These are phyloP conservation scores for Cataglyphis rosenhaueri DNA, from an alignment of 2,888 invertebrate species.

Conservation along the genomic window DNA sequence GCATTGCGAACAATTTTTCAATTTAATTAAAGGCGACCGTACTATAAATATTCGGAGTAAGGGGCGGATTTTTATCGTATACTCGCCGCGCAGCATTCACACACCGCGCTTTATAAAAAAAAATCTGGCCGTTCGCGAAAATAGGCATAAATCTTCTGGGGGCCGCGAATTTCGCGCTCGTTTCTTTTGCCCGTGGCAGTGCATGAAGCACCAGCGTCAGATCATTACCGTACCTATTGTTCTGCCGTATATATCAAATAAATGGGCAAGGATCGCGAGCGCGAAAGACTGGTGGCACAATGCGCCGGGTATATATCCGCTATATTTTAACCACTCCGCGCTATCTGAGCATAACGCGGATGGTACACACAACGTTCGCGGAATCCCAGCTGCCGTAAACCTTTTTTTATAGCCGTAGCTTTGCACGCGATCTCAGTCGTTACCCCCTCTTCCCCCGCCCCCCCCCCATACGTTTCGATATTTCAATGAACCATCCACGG, in stretches of 20 bases:
- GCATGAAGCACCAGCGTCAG: slow-evolving; percentile 47
- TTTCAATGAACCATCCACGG: slow-evolving; percentile 60
- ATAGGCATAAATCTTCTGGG: slow-evolving; percentile 36
- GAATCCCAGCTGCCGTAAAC: slow-evolving; percentile 77
- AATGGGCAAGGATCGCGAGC: slow-evolving; percentile 48
- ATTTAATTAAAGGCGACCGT: slow-evolving; percentile 58
- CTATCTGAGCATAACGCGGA: slow-evolving; percentile 41
- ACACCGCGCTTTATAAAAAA: slow-evolving; percentile 24
- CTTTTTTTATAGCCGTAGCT: slow-evolving; percentile 71
- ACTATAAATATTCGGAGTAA: slow-evolving; percentile 22
- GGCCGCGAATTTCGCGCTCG: slow-evolving; percentile 19
- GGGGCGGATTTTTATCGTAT: slow-evolving; percentile 30
- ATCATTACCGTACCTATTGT: slow-evolving; percentile 65
- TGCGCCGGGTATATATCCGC: slow-evolving; percentile 50
- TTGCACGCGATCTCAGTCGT: slow-evolving; percentile 40
- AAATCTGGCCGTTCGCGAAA: slow-evolving; percentile 30
- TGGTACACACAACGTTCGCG: slow-evolving; percentile 47
- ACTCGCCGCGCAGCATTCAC: not conserved
- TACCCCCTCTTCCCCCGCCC: not conserved
- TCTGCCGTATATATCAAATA: slow-evolving; percentile 40
- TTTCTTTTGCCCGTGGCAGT: slow-evolving; percentile 25
- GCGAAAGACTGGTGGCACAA: slow-evolving; percentile 48
- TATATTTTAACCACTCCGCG: slow-evolving; percentile 64
- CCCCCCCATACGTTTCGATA: slow-evolving; percentile 36
- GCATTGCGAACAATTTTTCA: slow-evolving; percentile 31